These are phyloP conservation scores for Coregonus ussuriensis DNA, from an alignment of 2,797 vertebrate species.

Conservation along the genomic window DNA sequence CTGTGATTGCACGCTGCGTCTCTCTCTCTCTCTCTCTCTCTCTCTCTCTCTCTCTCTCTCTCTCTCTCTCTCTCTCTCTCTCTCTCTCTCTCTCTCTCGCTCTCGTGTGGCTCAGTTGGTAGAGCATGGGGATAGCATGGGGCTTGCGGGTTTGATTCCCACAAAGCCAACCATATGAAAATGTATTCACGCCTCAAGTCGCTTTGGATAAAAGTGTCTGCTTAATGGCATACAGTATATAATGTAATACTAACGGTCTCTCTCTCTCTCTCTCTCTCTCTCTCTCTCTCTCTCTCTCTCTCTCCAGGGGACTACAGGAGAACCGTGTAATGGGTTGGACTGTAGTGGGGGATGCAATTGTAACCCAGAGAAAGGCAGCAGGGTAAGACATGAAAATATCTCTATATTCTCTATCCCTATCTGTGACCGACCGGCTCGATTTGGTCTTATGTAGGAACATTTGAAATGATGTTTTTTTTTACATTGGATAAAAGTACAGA, in stretches of 20 bases:
- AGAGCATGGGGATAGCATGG: not conserved
- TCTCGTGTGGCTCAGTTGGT: not conserved
- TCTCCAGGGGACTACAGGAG: conserved; percentile 43
- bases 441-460: no score
- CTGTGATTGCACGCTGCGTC: no score
- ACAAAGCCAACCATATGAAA: not conserved
- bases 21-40: no score
- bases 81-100: not conserved
- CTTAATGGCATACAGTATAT: not conserved
- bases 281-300: conserved; percentile 7
- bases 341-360: conserved; percentile 85
- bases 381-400: conserved; percentile 76
- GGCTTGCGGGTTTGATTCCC: not conserved
- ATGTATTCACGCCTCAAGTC: not conserved
- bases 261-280: conserved; percentile 4
- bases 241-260: not conserved
- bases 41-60: not conserved
- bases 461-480: no score
- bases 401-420: not conserved
- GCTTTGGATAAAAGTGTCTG: not conserved
- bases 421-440: not conserved
- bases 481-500: no score
- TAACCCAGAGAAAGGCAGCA: conserved; percentile 86
- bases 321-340: conserved; percentile 83
- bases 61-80: not conserved